These are phyloP conservation scores for Procavia capensis DNA, from an alignment of 2,113 vertebrate genomes.

Conservation along the genomic window DNA sequence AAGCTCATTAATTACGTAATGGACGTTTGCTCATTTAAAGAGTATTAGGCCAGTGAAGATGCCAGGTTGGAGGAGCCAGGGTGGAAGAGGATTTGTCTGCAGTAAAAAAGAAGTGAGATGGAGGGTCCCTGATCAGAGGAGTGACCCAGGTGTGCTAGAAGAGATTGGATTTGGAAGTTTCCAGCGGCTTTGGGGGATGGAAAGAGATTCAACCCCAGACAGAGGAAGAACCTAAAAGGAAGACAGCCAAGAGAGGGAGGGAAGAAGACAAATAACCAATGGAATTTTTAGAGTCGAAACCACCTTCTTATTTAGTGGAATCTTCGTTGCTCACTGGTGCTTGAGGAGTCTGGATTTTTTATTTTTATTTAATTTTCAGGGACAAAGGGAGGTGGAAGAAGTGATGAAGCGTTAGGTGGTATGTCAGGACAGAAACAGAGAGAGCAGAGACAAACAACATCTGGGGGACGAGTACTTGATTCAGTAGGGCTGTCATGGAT, in stretches of 20 bases:
- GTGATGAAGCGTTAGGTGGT: not conserved
- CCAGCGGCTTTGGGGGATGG: not conserved
- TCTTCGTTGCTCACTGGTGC: not conserved
- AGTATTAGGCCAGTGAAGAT: not conserved
- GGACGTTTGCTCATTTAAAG: conserved; percentile 12
- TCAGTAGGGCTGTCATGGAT: not conserved
- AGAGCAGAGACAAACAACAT: not conserved
- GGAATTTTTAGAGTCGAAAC: not conserved
- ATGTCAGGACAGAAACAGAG: not conserved
- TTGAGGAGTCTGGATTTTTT: not conserved
- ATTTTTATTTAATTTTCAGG: not conserved
- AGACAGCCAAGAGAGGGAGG: too few species aligned
- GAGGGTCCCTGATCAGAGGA: not conserved
- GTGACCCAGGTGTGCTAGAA: not conserved
- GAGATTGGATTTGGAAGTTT: conserved; percentile 41
- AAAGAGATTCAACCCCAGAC: not conserved
- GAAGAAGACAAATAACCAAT: not conserved
- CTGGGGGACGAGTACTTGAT: not conserved
- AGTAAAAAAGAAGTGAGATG: not conserved
- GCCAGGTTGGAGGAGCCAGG: not conserved
- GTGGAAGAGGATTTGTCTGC: not conserved
- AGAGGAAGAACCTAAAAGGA: too few species aligned
- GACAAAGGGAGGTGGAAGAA: not conserved
- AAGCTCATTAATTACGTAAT: conserved; percentile 34
- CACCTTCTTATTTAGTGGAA: not conserved